Evolutionary conservation across 37 sponge, comb jelly and placozoan genomes (phyloP).

Genomic region (Amphimedon queenslandica): DNA sequence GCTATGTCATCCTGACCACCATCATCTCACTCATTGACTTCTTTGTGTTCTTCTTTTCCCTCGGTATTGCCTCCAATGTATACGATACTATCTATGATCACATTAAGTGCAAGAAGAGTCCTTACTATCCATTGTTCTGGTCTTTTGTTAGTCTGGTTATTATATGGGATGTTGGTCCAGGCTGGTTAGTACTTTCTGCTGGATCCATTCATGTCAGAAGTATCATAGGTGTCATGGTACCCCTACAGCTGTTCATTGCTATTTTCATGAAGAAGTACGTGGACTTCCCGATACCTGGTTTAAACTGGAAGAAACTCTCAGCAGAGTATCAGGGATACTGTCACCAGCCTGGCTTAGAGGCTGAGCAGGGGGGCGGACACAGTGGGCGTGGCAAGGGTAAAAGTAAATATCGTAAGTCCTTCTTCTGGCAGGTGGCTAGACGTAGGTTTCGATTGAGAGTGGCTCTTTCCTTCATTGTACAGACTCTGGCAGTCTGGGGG

Average conservation of each 20-base stretch:
- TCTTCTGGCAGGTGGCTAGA: neutral
- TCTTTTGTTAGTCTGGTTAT: conserved; percentile 11
- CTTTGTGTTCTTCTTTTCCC: conserved; percentile 38
- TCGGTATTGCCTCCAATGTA: conserved; percentile 5
- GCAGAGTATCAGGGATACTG: too few relatives aligned
- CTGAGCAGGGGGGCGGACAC: neutral
- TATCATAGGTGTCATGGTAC: conserved; percentile 16
- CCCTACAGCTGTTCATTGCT: conserved; percentile 31
- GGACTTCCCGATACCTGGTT: conserved; percentile 41
- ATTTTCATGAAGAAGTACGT: conserved; percentile 24
- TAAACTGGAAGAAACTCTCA: neutral
- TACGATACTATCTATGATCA: conserved; percentile 31
- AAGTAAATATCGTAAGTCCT: neutral
- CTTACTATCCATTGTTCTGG: conserved; percentile 53
- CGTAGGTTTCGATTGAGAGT: neutral
- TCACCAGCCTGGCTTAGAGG: neutral
- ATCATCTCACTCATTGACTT: conserved; percentile 16
- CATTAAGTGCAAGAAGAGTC: conserved; percentile 23
- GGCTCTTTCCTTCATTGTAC: conserved; percentile 4
- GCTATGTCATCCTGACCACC: neutral
- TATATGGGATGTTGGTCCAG: conserved; percentile 39
- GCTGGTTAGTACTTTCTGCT: conserved; percentile 24
- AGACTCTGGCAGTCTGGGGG: conserved; percentile 34
- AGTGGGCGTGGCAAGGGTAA: neutral
- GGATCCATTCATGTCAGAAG: neutral